Base-by-base conservation (phyloP, 2,888 invertebrate genomes). In the Folsomia manolachei region DNA sequence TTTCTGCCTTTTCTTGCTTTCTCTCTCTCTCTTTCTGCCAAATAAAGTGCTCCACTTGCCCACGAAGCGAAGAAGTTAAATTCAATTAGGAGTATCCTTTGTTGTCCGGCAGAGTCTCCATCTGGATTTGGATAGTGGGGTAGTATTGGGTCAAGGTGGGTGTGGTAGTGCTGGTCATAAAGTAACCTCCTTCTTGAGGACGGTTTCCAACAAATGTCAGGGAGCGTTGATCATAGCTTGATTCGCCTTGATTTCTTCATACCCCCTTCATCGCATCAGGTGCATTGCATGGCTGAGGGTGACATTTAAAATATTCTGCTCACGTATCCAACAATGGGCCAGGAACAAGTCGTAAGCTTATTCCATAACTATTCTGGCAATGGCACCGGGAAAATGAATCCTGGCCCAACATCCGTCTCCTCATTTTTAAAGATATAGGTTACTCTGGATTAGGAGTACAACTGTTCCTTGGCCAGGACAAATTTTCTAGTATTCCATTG, bases 241-340 rank as follows among this genome's bases (percentile, higher is more conserved):
- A 18, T 51, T n/a, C 56, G 7, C 56, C n/a, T 56, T 56, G 56
- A 56, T 56, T 56, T 56, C 56, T 56, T n/a, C 56, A 9, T 56
- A 4, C 39, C 14, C 39, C 39, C 14, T 14, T 14, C 14, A 39
- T 9, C 39, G 4, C 39, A 39, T 39, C 39, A 4, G 39, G 39
- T 14, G 4, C 39, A 39, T 39, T n/a, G n/a, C n/a, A 39, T 39
- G 39, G n/a, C n/a, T 39, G 39, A 39, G 39, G 14, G 39, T 56
- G 56, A 56, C 56, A 56, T 56, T 56, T 56, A 56, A 56, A 19
- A 56, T 56, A 56, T 56, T 56, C 56, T 4, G 56, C 56, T 7
- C 56, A 56, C 56, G 56, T 56, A 7, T 21, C 56, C 39, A 39
- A 39, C 39, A 39, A 39, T 39, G 39, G 39, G 39, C 7, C 39